Base-by-base conservation (phyloP, 2,797 vertebrate species). In the Mionectes olivaceus region DNA sequence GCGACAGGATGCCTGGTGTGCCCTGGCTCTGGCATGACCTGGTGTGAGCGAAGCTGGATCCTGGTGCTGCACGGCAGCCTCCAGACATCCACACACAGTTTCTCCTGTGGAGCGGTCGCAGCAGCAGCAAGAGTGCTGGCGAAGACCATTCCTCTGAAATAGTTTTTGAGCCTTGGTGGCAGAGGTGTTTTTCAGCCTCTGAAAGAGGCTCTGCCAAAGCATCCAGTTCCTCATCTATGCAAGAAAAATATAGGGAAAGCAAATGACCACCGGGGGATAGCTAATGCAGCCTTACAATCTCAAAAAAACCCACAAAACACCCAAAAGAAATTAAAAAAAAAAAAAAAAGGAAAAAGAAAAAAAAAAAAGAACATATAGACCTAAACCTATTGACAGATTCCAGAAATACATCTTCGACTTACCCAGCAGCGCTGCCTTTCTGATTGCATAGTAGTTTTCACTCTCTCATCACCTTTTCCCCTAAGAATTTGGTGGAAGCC, bases 1-100 rank as follows among this genome's bases (percentile, higher is more conserved):
- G 93, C 98, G 99, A 96, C 99, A 99, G 79, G 99, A 99, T 97
- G 98, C 98, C 83, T 99, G 99, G 99, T 99, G 99, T 94, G 98
- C 99, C 47, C 98, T 99, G 98, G 99, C 99, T 92, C 98, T 99
- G 97, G 99, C 99, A 61, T 99, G 98, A 99, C 97, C 90, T 46
- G 13, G 21, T n/a, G 47, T 2, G 37, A 52, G 75, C 84, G 47
- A 79, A 93, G 95, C 74, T 95, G 95, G 96, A 97, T 92, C 89
- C 91, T 25, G 59, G 96, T 71, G 61, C 80, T 52, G 80, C 4
- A 13, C 28, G 14, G 92, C 83, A 93, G 83, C 90, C 90, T 85
- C 77, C 22, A 55, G 80, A 74, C 0, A 3, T 46, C 59, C 5
- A 16, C 4, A 5, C 25, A 39, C 2, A 22, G 92, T 93, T 92